phyloP scores from a whole-genome alignment of 2,888 invertebrate genomes.

The Coleophora flavipennella region DNA sequence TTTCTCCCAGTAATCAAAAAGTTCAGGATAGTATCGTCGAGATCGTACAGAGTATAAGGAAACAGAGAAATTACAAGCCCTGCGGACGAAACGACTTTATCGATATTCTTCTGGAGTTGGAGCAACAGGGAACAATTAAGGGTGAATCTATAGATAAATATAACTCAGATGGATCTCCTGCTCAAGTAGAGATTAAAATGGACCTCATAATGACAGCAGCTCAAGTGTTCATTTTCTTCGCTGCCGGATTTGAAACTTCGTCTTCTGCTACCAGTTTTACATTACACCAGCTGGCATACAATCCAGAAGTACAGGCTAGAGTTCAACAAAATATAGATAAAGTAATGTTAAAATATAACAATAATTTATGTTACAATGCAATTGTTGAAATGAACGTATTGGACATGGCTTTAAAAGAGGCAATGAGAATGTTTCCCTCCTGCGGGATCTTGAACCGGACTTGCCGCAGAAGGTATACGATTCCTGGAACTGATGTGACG shows the following conservation, averaged over 20 bases:
- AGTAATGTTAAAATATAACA: constrained; percentile 21
- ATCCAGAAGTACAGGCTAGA: constrained; percentile 33
- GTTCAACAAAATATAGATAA: constrained; percentile 34
- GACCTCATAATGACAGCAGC: constrained; percentile 12
- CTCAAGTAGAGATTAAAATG: constrained; percentile 21
- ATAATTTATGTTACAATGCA: constrained; percentile 28
- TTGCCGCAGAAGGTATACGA: constrained; percentile 18
- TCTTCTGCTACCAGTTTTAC: constrained; percentile 37
- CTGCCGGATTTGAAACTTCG: constrained; percentile 31
- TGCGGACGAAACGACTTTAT: constrained; percentile 28
- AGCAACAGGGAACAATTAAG: constrained; percentile 23
- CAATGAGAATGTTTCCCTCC: constrained; percentile 22
- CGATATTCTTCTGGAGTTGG: constrained; percentile 26
- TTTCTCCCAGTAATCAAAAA: constrained; percentile 16
- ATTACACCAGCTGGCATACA: constrained; percentile 33
- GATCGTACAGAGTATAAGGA: constrained; percentile 19
- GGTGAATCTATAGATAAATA: constrained; percentile 26
- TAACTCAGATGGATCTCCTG: constrained; percentile 22
- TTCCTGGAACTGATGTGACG: constrained; percentile 20
- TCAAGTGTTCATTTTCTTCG: constrained; percentile 15
- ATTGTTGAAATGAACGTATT: constrained; percentile 29
- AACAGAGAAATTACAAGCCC: constrained; percentile 21
- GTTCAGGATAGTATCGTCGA: constrained; percentile 15
- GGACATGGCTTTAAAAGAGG: constrained; percentile 29
- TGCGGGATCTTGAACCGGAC: constrained; percentile 17